Conservation (phyloP, 2,888 invertebrate genomes). For the Apoda limacodes region DNA sequence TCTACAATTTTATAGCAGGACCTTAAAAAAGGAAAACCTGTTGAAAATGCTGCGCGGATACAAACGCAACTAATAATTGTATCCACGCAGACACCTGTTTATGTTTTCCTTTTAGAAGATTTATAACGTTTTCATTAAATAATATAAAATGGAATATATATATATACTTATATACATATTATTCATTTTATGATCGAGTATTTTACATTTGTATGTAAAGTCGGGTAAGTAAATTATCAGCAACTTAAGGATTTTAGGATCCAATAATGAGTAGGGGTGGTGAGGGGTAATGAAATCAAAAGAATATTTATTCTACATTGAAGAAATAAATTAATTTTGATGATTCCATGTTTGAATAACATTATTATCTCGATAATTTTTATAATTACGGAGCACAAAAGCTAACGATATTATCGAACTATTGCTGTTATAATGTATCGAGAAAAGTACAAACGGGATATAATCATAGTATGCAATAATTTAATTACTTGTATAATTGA, state of each 20-base stretch:
- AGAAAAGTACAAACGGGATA: constrained; percentile 57
- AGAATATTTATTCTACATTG: too few relatives aligned
- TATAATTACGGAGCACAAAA: constrained; percentile 38
- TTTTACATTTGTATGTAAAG: too few relatives aligned
- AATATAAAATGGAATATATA: too few relatives aligned
- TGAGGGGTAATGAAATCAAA: too few relatives aligned
- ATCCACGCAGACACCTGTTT: constrained; percentile 40
- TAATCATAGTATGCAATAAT: constrained; percentile 38
- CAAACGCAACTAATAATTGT: constrained; percentile 36
- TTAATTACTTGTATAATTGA: constrained; percentile 60
- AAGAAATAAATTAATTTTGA: too few relatives aligned
- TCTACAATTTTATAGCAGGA: constrained; percentile 31
- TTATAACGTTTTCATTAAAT: constrained; percentile 46
- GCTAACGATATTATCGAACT: constrained; percentile 43
- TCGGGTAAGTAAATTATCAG: too few relatives aligned
- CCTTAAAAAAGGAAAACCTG: constrained; percentile 54
- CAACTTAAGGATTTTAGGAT: too few relatives aligned
- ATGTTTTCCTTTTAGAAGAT: constrained; percentile 54
- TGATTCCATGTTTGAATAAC: too few relatives aligned
- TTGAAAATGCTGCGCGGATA: constrained; percentile 41
- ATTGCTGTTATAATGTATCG: constrained; percentile 41
- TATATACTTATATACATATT: too few relatives aligned
- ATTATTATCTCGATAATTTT: too few relatives aligned
- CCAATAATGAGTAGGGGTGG: too few relatives aligned
- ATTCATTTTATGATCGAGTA: too few relatives aligned